Conservation (phyloP, 2,113 vertebrate genomes). For the Vombatus ursinus region DNA sequence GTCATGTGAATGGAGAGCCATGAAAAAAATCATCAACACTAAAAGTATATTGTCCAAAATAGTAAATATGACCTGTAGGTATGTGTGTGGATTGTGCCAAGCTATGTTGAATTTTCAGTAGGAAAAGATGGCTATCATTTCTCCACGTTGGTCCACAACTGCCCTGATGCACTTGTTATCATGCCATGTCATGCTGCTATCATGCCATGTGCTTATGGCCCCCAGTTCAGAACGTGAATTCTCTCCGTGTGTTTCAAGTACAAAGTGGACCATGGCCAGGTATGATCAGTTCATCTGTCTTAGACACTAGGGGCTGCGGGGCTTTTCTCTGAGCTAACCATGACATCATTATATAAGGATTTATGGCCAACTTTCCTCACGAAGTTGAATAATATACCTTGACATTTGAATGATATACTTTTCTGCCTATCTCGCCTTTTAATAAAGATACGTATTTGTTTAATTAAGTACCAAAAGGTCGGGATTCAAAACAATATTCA, state of each 20-base stretch:
- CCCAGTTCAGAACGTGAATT: neutral
- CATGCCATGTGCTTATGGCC: neutral
- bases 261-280: neutral
- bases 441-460: slow-evolving; percentile 25
- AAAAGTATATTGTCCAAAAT: neutral
- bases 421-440: slow-evolving; percentile 28
- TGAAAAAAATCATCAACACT: neutral
- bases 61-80: neutral
- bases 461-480: slow-evolving; percentile 21
- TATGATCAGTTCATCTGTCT: neutral
- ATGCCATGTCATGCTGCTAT: neutral
- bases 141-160: neutral
- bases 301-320: neutral
- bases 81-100: neutral
- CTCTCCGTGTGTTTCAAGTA: neutral
- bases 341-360: neutral
- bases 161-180: neutral
- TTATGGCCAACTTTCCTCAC: slow-evolving; percentile 24
- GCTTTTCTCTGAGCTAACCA: neutral
- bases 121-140: neutral
- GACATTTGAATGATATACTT: slow-evolving; percentile 25
- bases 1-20: neutral
- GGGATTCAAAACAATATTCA: slow-evolving; percentile 24
- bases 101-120: neutral
- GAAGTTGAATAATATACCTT: slow-evolving; percentile 12